These are phyloP conservation scores for Rhabdophis nuchalis DNA, from an alignment of 2,797 vertebrate species.

Conservation along the genomic window DNA sequence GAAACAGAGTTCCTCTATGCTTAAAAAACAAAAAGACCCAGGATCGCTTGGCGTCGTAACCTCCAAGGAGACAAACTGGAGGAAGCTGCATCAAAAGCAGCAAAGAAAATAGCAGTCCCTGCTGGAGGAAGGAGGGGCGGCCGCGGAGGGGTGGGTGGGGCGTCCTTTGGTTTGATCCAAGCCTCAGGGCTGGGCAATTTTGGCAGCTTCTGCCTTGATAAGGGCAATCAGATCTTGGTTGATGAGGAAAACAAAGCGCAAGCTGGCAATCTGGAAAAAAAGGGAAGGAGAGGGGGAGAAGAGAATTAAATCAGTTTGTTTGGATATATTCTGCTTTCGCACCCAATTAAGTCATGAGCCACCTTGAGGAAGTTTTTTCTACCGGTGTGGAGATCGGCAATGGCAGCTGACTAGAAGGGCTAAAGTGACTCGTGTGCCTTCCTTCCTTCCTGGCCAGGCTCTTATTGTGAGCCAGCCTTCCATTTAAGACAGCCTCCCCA, in stretches of 20 bases:
- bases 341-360: not conserved
- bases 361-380: not conserved
- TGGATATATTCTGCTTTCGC: not conserved
- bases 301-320: not conserved
- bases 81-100: not conserved
- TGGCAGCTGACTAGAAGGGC: not conserved
- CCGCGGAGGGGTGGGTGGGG: accelerated
- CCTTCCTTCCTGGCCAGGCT: not conserved
- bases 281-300: not conserved
- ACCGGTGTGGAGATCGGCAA: too few relatives aligned
- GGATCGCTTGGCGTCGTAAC: not conserved
- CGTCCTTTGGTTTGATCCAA: not conserved
- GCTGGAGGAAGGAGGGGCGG: not conserved
- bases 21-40: not conserved
- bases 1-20: not conserved
- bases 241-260: slow-evolving; percentile 95
- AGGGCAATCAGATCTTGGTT: slow-evolving; percentile 95
- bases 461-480: not conserved
- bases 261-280: slow-evolving; percentile 83
- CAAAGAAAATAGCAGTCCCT: not conserved
- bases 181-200: slow-evolving; percentile 86
- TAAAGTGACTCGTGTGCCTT: not conserved
- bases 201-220: slow-evolving; percentile 93
- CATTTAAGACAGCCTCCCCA: not conserved
- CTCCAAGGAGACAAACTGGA: not conserved